Evolutionary conservation across 1,140 invertebrate genomes (phyloP).

Genomic region (Rhyacophila brunnea): DNA sequence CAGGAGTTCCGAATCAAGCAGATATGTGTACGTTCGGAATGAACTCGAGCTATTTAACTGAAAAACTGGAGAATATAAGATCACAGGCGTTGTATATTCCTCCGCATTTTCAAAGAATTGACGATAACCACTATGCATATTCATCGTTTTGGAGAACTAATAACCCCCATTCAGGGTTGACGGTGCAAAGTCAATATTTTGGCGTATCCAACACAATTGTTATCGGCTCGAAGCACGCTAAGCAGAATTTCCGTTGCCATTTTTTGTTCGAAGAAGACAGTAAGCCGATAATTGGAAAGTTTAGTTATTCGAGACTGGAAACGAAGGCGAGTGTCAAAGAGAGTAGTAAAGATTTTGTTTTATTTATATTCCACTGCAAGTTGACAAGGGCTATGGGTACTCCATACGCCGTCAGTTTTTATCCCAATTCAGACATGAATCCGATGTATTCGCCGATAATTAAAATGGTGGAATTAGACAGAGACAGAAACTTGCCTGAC

Average conservation of each 20-base stretch:
- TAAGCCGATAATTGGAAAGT: slow-evolving; percentile 54
- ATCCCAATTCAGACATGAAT: slow-evolving; percentile 50
- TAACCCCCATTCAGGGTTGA: slow-evolving; percentile 43
- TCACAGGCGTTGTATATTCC: slow-evolving; percentile 49
- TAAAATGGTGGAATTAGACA: slow-evolving; percentile 44
- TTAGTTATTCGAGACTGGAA: slow-evolving; percentile 43
- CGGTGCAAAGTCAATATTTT: slow-evolving; percentile 27
- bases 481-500: slow-evolving; percentile 10
- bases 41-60: slow-evolving; percentile 49
- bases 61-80: slow-evolving; percentile 47
- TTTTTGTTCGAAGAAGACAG: slow-evolving; percentile 55
- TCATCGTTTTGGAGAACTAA: slow-evolving; percentile 56
- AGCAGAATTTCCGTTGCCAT: slow-evolving; percentile 54
- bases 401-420: slow-evolving; percentile 57
- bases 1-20: slow-evolving; percentile 49
- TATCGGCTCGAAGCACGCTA: slow-evolving; percentile 45
- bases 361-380: slow-evolving; percentile 54
- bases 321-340: slow-evolving; percentile 28
- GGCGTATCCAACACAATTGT: slow-evolving; percentile 50
- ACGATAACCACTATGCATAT: slow-evolving; percentile 55
- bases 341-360: slow-evolving; percentile 37
- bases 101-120: slow-evolving; percentile 51
- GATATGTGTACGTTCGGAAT: slow-evolving; percentile 54
- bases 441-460: slow-evolving; percentile 53
- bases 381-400: slow-evolving; percentile 45